Base-by-base conservation (phyloP, 2,888 invertebrate genomes). In the Luperina testacea region DNA sequence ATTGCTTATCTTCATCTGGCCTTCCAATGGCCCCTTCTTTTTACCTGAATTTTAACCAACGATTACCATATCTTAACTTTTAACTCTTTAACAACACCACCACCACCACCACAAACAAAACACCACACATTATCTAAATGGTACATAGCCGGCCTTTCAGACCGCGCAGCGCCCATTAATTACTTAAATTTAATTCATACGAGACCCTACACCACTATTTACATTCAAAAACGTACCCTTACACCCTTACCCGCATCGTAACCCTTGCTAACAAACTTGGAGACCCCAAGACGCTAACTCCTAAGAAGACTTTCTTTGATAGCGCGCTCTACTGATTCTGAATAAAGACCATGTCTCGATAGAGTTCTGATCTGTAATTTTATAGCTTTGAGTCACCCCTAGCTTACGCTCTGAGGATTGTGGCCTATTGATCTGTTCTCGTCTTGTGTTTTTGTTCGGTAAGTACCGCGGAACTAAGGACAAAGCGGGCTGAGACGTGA, bases 141-240 rank as follows among this genome's bases (percentile, higher is more conserved):
- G 92, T 90, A 90, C 89, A 90, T 82, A 88, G 89, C 85, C 84
- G 82, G 85, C 86, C 84, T 81, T 86, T 77, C 85, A 81, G 78
- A 88, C 88, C 89, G 82, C 85, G 89, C 91, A 88, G 92, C 92
- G 90, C 90, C 95, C 94, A 96, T 96, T 97, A 97, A 97, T 97
- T 96, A 97, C 96, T 96, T 95, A 96, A 96, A 96, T 96, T 95
- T 95, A 96, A 96, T 96, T 97, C 96, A 96, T 96, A 96, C 95
- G 95, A 94, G 95, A 93, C 94, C 95, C 91, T 92, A 90, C 90
- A 88, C 95, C 95, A 95, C 96, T 96, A 96, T 97, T 97, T 96
- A 96, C 96, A 96, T 96, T 96, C 96, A 96, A 96, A 96, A 96
- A 96, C 94, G 94, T 92, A 91, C 92, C 92, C 91, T 90, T 93